Conservation (phyloP, 2,797 vertebrate genomes). For the Paguma larvata region DNA sequence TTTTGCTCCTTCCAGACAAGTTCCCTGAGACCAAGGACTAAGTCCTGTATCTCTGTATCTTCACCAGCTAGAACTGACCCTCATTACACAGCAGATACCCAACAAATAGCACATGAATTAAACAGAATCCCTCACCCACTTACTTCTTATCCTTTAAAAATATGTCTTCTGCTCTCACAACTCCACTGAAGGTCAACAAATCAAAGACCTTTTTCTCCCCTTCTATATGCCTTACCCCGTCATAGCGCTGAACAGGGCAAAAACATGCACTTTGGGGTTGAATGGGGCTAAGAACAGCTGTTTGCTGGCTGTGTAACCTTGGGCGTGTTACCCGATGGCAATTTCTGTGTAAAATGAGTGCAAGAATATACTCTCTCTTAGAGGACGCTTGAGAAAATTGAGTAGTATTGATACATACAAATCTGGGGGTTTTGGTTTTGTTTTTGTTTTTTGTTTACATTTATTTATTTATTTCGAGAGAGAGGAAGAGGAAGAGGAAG, state of each 20-base stretch:
- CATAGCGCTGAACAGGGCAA: background rate
- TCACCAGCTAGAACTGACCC: background rate
- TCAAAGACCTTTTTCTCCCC: background rate
- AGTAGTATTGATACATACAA: background rate
- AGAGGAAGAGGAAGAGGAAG: too few relatives aligned
- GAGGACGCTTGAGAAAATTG: background rate
- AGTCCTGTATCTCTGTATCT: background rate
- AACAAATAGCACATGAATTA: background rate
- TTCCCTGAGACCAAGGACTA: background rate
- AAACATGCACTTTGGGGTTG: background rate
- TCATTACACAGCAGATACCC: background rate
- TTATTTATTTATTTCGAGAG: too few relatives aligned
- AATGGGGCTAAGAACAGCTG: background rate
- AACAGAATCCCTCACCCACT: background rate
- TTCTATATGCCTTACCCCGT: background rate
- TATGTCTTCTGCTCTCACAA: background rate
- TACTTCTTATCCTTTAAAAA: constrained; percentile 37
- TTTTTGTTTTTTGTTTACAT: too few relatives aligned
- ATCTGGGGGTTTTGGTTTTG: background rate
- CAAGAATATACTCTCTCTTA: background rate
- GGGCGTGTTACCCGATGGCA: background rate
- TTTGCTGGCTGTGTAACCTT: background rate
- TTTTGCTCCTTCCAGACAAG: background rate
- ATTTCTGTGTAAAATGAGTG: background rate
- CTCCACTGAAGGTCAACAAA: background rate